Conservation (phyloP, 2,888 invertebrate species). For the Torymus texanus region DNA sequence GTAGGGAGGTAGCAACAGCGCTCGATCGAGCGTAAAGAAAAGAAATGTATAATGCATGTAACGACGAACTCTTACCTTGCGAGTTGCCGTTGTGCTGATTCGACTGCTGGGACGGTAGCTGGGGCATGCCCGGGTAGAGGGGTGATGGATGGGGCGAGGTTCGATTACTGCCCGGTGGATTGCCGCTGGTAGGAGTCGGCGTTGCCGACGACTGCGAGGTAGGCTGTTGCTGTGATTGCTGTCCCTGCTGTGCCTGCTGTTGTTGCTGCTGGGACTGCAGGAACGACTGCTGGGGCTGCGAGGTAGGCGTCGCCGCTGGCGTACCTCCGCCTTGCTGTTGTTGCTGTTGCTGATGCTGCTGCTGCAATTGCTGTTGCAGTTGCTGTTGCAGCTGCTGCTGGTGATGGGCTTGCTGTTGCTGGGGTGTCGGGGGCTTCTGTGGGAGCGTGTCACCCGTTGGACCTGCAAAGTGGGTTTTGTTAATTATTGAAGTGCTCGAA, state of each 20-base stretch:
- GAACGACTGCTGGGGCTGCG: slow-evolving; percentile 69
- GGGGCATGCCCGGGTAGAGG: slow-evolving; percentile 70
- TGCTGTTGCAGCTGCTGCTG: slow-evolving; percentile 77
- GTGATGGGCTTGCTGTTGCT: slow-evolving; percentile 76
- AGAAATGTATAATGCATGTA: too few species aligned
- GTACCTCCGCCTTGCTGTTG: slow-evolving; percentile 67
- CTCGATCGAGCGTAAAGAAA: too few species aligned
- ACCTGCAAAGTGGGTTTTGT: slow-evolving; percentile 58
- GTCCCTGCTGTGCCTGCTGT: slow-evolving; percentile 36
- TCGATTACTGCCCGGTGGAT: slow-evolving; percentile 69
- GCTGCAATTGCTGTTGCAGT: slow-evolving; percentile 66
- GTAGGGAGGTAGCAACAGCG: too few species aligned
- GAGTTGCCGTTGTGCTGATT: slow-evolving; percentile 68
- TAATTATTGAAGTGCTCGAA: not conserved
- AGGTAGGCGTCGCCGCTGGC: slow-evolving; percentile 68
- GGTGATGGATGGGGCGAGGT: slow-evolving; percentile 72
- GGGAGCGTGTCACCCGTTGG: slow-evolving; percentile 66
- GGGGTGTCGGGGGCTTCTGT: slow-evolving; percentile 74
- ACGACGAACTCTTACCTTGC: slow-evolving; percentile 66
- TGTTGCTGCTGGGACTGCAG: slow-evolving; percentile 65
- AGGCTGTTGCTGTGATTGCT: too few species aligned
- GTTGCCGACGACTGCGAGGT: slow-evolving; percentile 60
- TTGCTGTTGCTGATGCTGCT: slow-evolving; percentile 74
- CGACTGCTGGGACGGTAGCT: slow-evolving; percentile 55
- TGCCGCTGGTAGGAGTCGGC: slow-evolving; percentile 69